Evolutionary conservation across 2,113 vertebrate species (phyloP), one percentile per base, ranked within the genome.

Genomic region (Hypanus sabinus): DNA sequence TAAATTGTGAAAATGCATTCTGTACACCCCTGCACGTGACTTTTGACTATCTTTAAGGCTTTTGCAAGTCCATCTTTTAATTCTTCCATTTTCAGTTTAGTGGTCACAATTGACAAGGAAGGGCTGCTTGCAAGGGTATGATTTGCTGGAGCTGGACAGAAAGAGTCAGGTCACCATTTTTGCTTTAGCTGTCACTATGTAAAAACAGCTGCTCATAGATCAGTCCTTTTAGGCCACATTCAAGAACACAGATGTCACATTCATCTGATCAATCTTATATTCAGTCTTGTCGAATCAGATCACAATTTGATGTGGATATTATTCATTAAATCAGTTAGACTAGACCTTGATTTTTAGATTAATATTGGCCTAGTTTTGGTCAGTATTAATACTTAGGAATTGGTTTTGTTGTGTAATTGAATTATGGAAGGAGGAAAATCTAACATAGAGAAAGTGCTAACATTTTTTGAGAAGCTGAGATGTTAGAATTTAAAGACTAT

Each of bases 141-240:
- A 70, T 20, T 16, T 92, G n/a, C 20, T 36, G 20, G 88, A 92
- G 62, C n/a, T 71, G 65, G 68, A 20, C 68, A 93, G 90, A 71
- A 73, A 71, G 36, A 73, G 33, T 71, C 36, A 38, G 2, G 18
- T n/a, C 20, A 27, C 68, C 68, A 93, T 71, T 46, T 38, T 73
- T 93, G 85, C 85, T 65, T 90, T 65, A 65, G 18, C 57, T 90
- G 85, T 68, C 68, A 93, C 68, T 18, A 46, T 22, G 18, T 71
- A 33, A 93, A 93, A 93, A 20, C 71, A 65, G 46, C 85, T 92
- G n/a, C 70, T 92, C 70, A 92, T 71, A 71, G 90, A 68, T 71
- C 90, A 38, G 68, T 60, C 70, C 36, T 71, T 14, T 92, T 46
- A 24, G 65, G 77, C 77, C 14, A 71, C 85, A 71, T 71, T 92